phyloP scores from a whole-genome alignment of 2,888 invertebrate genomes.

The Apodemia hepburni region DNA sequence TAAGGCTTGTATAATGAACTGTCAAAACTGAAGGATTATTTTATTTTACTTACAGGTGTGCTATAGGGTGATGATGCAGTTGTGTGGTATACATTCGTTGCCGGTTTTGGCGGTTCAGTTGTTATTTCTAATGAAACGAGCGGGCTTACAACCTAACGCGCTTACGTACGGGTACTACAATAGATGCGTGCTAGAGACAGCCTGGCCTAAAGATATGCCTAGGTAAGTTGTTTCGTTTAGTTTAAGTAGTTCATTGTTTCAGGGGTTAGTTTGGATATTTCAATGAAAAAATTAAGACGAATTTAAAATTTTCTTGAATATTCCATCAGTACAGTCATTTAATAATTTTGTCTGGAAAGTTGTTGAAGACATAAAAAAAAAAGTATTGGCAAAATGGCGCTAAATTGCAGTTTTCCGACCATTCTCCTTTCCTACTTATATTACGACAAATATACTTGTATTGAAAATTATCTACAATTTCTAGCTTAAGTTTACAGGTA shows the following conservation, averaged over 20 bases:
- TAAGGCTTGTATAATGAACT: not conserved
- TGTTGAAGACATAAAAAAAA: too few relatives aligned
- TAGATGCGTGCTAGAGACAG: constrained; percentile 93
- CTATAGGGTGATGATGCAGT: constrained; percentile 98
- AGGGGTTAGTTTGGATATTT: too few relatives aligned
- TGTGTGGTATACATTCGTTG: constrained; percentile 96
- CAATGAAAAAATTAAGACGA: too few relatives aligned
- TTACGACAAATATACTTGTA: too few relatives aligned
- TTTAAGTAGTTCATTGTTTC: not conserved
- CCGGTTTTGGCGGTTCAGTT: constrained; percentile 97
- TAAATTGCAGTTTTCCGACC: too few relatives aligned
- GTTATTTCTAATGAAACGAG: constrained; percentile 94
- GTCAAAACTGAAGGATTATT: not conserved
- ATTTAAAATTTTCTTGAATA: too few relatives aligned
- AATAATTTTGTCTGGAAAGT: too few relatives aligned
- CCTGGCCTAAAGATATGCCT: constrained; percentile 93
- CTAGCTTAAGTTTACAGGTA: too few relatives aligned
- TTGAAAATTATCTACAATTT: too few relatives aligned
- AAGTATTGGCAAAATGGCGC: too few relatives aligned
- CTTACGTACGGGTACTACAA: constrained; percentile 95
- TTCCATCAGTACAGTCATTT: too few relatives aligned
- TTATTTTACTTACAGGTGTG: constrained; percentile 83
- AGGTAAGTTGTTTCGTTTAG: constrained; percentile 51
- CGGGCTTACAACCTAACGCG: constrained; percentile 97
- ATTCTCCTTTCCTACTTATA: too few relatives aligned